A percentile compares a stretch with the other conserved stretches of the same genome.
Conservation (phyloP, 2,113 vertebrate genomes). For the Chroicocephalus ridibundus region DNA sequence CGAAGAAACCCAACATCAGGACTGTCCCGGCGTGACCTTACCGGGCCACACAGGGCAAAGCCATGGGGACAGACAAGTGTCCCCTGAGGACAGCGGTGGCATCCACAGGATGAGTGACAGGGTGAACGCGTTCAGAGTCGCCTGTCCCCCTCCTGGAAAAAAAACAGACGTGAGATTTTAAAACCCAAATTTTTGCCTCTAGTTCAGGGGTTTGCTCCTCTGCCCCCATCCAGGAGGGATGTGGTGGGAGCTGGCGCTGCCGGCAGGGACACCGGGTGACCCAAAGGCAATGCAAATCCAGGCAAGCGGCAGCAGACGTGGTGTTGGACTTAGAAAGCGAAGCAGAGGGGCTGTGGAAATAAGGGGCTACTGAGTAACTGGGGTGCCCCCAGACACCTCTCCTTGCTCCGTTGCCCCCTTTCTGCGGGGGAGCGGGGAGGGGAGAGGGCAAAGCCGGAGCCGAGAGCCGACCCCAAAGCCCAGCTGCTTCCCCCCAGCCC, state of each 20-base stretch:
- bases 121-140: not conserved
- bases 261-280: not conserved
- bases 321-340: not conserved
- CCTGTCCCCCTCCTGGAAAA: rapidly evolving
- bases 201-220: not conserved
- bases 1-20: not conserved
- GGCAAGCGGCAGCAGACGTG: not conserved
- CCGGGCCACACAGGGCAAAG: not conserved
- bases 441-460: not conserved
- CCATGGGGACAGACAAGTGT: not conserved
- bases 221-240: not conserved
- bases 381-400: not conserved
- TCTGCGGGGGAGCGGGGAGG: not conserved
- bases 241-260: not conserved
- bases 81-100: not conserved
- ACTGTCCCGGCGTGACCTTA: not conserved
- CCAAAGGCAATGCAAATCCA: not conserved
- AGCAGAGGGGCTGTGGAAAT: not conserved
- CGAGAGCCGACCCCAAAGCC: not conserved
- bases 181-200: not conserved
- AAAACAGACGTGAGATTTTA: not conserved
- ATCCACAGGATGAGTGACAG: not conserved
- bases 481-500: not conserved
- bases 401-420: not conserved
- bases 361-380: rapidly evolving